Evolutionary conservation across 2,113 vertebrate species (phyloP).

Genomic region (Alethe castanea): DNA sequence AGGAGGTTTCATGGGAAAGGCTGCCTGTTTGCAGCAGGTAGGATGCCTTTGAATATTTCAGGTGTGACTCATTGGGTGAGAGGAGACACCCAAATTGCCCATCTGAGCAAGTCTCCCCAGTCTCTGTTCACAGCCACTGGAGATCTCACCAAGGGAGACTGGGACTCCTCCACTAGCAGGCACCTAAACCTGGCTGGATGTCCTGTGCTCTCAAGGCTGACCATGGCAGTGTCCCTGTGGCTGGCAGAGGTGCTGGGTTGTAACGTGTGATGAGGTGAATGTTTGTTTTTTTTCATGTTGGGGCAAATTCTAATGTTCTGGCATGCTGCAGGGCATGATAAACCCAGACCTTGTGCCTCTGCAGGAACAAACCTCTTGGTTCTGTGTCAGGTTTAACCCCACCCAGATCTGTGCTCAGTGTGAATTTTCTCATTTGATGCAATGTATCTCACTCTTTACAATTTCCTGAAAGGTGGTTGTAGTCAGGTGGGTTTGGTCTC

Average conservation of each 20-base stretch:
- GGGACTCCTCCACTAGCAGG: background rate
- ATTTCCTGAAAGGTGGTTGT: too few species aligned
- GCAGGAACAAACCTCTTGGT: background rate
- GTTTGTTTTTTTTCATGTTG: rapidly evolving
- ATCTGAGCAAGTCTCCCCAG: background rate
- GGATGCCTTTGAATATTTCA: constrained; percentile 34
- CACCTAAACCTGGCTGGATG: background rate
- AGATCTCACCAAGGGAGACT: background rate
- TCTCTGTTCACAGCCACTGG: background rate
- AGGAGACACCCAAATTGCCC: constrained; percentile 38
- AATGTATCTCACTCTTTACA: background rate
- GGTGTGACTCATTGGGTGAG: background rate
- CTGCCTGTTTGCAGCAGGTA: background rate
- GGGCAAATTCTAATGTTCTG: background rate
- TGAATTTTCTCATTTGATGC: background rate
- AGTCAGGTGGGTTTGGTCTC: too few species aligned
- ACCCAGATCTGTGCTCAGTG: background rate
- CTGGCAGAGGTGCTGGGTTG: background rate
- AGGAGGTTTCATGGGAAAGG: constrained; percentile 39
- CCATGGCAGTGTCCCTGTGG: background rate
- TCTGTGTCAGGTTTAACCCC: background rate
- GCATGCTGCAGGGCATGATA: background rate
- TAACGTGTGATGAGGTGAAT: rapidly evolving
- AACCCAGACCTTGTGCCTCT: background rate
- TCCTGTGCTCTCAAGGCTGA: background rate